A percentile compares a stretch with the other conserved stretches of the same genome.
Conservation (phyloP, 2,797 vertebrate species). For the Eospalax fontanierii region DNA sequence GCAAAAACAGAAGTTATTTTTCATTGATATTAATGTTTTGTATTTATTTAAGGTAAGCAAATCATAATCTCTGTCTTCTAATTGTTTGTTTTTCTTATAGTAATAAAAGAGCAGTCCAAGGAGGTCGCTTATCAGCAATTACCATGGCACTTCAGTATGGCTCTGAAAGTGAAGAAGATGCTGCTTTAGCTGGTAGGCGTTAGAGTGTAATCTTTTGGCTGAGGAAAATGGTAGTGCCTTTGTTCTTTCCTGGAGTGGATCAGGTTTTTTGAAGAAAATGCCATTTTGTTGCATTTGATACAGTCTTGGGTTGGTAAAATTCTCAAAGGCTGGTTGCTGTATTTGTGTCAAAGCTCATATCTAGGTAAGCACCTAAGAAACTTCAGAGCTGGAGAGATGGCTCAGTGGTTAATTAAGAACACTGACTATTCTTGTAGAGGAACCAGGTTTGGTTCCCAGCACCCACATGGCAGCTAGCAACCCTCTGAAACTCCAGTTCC, state of each 20-base stretch:
- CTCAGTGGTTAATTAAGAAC: no score
- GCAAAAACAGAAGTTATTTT: conserved; percentile 40
- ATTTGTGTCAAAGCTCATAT: conserved; percentile 42
- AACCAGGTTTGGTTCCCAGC: no score
- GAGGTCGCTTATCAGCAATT: conserved; percentile 97
- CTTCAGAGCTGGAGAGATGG: no score
- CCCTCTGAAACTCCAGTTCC: no score
- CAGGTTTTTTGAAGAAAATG: conserved; percentile 49
- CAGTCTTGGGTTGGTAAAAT: not conserved
- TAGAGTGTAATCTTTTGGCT: conserved; percentile 15
- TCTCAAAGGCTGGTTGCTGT: conserved; percentile 45
- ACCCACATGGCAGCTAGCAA: no score
- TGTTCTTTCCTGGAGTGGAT: conserved; percentile 39
- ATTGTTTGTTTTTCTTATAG: conserved; percentile 88
- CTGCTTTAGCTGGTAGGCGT: conserved; percentile 94
- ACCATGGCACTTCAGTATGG: conserved; percentile 98
- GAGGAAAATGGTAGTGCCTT: conserved; percentile 46
- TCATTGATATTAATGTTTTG: conserved; percentile 28
- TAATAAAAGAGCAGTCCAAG: conserved; percentile 96
- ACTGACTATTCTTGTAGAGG: no score
- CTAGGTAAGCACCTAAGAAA: not conserved
- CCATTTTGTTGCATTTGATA: conserved; percentile 64
- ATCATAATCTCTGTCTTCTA: conserved; percentile 63
- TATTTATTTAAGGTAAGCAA: conserved; percentile 54
- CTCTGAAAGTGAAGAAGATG: conserved; percentile 99